These are phyloP conservation scores for Tadarida brasiliensis DNA, from an alignment of 2,797 vertebrate species.

Conservation along the genomic window DNA sequence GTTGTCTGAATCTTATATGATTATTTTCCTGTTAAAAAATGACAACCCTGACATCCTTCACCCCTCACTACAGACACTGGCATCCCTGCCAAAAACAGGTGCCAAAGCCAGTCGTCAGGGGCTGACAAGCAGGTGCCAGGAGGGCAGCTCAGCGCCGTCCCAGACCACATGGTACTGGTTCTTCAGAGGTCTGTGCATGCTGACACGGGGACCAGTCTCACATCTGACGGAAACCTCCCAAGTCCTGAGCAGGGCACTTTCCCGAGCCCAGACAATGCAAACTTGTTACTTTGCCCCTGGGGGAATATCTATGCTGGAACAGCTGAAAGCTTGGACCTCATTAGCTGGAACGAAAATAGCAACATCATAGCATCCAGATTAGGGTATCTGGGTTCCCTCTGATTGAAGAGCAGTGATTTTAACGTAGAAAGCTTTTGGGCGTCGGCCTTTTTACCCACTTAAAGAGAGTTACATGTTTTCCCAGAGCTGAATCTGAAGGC, in stretches of 20 bases:
- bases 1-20: not conserved
- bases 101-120: not conserved
- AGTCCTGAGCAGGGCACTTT: not conserved
- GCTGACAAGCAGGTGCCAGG: not conserved
- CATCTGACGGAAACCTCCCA: not conserved
- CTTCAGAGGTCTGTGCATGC: not conserved
- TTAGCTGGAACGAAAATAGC: not conserved
- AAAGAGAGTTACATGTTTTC: not conserved
- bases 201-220: not conserved
- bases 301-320: constrained; percentile 18
- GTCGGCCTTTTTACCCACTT: not conserved
- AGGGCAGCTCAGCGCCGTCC: not conserved
- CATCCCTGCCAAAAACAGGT: not conserved
- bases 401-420: not conserved
- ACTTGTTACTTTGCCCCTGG: constrained; percentile 47
- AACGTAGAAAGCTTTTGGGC: not conserved
- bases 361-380: not conserved
- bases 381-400: not conserved
- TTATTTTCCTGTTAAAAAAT: constrained; percentile 3
- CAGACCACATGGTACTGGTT: not conserved
- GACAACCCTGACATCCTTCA: not conserved
- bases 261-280: not conserved
- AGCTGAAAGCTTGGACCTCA: constrained; percentile 13
- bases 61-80: not conserved
- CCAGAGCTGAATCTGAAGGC: not conserved